Base-by-base conservation (phyloP, 2,113 vertebrate genomes). In the Hippocampus zosterae region DNA sequence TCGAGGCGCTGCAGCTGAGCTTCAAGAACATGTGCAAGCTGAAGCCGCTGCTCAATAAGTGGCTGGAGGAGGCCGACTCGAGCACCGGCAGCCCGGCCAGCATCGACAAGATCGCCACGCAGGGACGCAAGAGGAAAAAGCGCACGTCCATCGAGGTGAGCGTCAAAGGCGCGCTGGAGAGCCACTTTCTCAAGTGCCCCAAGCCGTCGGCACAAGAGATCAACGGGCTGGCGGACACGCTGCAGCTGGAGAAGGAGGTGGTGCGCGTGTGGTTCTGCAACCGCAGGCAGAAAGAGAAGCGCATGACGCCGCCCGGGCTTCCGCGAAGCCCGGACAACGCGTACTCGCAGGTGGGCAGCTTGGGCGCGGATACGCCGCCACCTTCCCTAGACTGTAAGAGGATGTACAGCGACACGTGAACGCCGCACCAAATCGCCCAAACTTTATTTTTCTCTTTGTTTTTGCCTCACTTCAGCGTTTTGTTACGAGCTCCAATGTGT, bases 251-350 rank as follows among this genome's bases (percentile, higher is more conserved):
- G 77, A 96, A 97, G 81, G 95, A 97, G 87, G 95, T 97, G 85
- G 95, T 97, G 80, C 86, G 96, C 79, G 97, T 99, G 77, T 98
- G 97, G 96, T 98, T 99, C 91, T 99, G 97, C 91, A 99, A 98
- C 88, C 94, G 97, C 79, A 93, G 97, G 88, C 97, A 99, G 85
- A 98, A 98, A 71, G 96, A 99, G 90, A 99, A 98, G 88, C 93
- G 96, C 83, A 99, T 98, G 97, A 99, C 96, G 81, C 97, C 96
- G 42, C 97, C 96, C 0, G 96, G 95, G 75, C 93, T 97, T 77
- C 95, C 95, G 59, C 96, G 96, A 89, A 95, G 94, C 72, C 95
- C 96, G 42, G 96, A 98, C 91, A 95, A 98, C 85, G 93, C 95
- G 69, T 98, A 96, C 87, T 96, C 94, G 74, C 96, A 98, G 93